These are phyloP conservation scores for Holacanthella duospinosa DNA, from an alignment of 2,888 invertebrate species.

Conservation along the genomic window DNA sequence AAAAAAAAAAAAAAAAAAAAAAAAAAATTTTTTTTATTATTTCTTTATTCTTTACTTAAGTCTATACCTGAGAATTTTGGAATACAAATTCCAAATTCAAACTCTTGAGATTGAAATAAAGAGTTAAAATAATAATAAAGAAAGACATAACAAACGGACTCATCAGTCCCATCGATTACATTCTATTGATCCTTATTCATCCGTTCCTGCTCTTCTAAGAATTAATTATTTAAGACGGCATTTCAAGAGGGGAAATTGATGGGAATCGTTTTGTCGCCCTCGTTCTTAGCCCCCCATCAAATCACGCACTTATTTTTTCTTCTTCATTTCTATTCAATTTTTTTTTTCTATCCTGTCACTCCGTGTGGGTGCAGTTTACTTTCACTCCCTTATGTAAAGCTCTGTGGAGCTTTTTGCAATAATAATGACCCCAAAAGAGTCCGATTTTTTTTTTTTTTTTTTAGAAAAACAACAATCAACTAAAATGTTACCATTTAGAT, in stretches of 20 bases:
- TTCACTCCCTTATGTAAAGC: neutral
- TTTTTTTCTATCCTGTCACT: no score
- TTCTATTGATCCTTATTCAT: slow-evolving; percentile 2
- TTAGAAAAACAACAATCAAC: no score
- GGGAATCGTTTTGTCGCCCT: slow-evolving; percentile 23
- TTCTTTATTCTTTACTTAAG: neutral
- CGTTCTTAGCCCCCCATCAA: slow-evolving; percentile 14
- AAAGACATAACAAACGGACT: no score
- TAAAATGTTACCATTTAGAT: no score
- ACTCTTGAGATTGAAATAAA: no score
- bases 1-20: no score
- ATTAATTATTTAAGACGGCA: slow-evolving; percentile 20
- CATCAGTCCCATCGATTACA: neutral
- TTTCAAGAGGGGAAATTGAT: neutral
- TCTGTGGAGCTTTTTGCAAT: neutral
- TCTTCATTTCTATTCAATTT: neutral
- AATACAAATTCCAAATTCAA: no score
- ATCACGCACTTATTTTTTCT: slow-evolving; percentile 15
- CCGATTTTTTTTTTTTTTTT: no score
- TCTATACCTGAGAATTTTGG: neutral
- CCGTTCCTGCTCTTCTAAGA: neutral
- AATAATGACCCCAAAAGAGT: neutral
- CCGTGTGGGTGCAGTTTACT: neutral
- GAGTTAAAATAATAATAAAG: no score
- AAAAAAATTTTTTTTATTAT: neutral